Evolutionary conservation across 2,113 vertebrate species (phyloP).

Genomic region (Eira barbara): DNA sequence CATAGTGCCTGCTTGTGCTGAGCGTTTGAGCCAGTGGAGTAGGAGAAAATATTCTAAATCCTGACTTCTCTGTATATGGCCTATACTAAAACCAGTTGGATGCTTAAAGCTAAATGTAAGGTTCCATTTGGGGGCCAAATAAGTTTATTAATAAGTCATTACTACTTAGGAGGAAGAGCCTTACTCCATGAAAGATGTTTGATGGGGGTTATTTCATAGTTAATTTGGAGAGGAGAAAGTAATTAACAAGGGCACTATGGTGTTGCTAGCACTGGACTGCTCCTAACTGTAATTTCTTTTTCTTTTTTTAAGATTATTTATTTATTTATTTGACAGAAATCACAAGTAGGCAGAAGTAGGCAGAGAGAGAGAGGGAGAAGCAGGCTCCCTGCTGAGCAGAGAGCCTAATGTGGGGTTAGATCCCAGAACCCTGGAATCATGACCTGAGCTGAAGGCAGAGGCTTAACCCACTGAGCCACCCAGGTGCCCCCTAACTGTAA

Average conservation of each 20-base stretch:
- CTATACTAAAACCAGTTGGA: background rate
- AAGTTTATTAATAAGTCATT: background rate
- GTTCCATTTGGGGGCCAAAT: background rate
- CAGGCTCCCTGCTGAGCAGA: too few relatives aligned
- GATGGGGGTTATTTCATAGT: background rate
- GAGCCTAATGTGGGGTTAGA: too few relatives aligned
- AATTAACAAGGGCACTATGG: background rate
- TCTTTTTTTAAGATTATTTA: too few relatives aligned
- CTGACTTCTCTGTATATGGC: background rate
- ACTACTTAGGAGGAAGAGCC: background rate
- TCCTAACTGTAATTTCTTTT: background rate
- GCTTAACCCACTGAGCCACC: too few relatives aligned
- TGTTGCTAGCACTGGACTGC: background rate
- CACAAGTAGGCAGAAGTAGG: too few relatives aligned
- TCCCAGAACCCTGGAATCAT: too few relatives aligned
- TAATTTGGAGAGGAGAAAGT: background rate
- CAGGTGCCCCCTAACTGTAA: background rate
- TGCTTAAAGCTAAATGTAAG: background rate
- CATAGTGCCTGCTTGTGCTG: background rate
- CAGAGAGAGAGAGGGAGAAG: too few relatives aligned
- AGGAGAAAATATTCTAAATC: background rate
- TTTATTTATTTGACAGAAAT: too few relatives aligned
- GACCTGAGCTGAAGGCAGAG: too few relatives aligned
- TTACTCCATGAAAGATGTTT: background rate
- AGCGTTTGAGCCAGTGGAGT: background rate